Conservation (phyloP, 2,888 invertebrate species). For the Brachyopa scutellaris region DNA sequence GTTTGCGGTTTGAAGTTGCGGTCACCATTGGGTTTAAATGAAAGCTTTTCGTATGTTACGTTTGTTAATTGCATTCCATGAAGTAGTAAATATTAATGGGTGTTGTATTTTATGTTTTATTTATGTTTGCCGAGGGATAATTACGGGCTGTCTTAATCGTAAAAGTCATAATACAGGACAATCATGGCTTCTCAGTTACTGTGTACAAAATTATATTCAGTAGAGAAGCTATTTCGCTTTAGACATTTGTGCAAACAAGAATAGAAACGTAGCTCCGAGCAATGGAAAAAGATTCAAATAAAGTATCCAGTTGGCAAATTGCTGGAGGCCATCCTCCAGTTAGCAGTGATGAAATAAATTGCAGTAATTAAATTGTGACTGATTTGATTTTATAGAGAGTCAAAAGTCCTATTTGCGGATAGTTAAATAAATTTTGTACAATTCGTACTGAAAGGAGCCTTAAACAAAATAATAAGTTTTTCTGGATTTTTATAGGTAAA, state of each 20-base stretch:
- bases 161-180: conserved; percentile 5
- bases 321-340: background rate
- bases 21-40: conserved; percentile 38
- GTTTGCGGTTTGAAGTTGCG: conserved; percentile 60
- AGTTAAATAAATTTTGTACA: too few species aligned
- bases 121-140: conserved; percentile 54
- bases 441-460: too few species aligned
- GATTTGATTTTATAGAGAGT: too few species aligned
- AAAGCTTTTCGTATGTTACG: conserved; percentile 43
- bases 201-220: conserved; percentile 7
- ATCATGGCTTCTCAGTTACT: conserved; percentile 25
- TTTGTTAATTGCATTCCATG: conserved; percentile 56
- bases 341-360: background rate
- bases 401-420: too few species aligned
- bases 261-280: conserved; percentile 3
- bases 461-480: too few species aligned
- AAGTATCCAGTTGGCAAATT: conserved; percentile 15
- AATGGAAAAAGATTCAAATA: conserved; percentile 1
- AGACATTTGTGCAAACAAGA: conserved; percentile 16
- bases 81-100: conserved; percentile 65
- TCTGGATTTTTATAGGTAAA: too few species aligned
- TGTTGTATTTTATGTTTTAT: conserved; percentile 64
- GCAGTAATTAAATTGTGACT: conserved; percentile 5
- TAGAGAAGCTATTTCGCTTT: conserved; percentile 22
- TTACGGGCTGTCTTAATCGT: conserved; percentile 32